phyloP scores from a whole-genome alignment of 2,113 vertebrate species.

The Mesembrinibis cayennensis region DNA sequence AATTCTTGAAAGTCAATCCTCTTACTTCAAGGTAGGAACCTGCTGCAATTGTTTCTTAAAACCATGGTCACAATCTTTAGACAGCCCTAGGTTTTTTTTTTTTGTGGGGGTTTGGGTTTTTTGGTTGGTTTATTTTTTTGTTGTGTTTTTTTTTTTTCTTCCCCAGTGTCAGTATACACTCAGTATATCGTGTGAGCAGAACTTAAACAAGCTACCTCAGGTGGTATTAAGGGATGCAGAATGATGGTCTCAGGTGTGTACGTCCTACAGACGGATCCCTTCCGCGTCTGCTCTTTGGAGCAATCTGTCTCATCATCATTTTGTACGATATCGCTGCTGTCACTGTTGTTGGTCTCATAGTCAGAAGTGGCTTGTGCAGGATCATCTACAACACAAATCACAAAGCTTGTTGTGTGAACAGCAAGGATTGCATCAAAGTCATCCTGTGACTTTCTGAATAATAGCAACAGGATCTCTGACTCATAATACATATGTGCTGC shows the following conservation, averaged over 20 bases:
- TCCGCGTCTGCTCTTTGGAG: constrained; percentile 66
- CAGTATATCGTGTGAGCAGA: neutral
- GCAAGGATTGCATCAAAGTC: neutral
- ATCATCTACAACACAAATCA: constrained; percentile 80
- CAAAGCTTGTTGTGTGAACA: neutral
- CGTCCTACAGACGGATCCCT: constrained; percentile 48
- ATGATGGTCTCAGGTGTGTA: constrained; percentile 77
- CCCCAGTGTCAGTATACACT: neutral
- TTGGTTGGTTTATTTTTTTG: neutral
- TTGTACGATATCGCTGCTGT: constrained; percentile 90
- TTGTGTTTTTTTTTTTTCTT: accelerated
- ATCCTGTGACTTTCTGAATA: neutral
- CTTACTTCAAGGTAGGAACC: neutral
- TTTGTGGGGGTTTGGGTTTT: accelerated
- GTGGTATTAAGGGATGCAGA: constrained; percentile 62
- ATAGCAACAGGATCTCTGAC: constrained; percentile 14
- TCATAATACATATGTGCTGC: neutral
- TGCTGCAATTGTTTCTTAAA: neutral
- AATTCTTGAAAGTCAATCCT: neutral
- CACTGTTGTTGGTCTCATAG: constrained; percentile 96
- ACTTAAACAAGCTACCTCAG: constrained; percentile 60
- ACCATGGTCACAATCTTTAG: neutral
- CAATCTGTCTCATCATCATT: constrained; percentile 84
- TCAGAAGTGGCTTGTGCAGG: constrained; percentile 86
- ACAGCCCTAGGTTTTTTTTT: neutral